Base-by-base conservation (phyloP, 1,140 invertebrate genomes). In the Lepidotrigona ventralis region DNA sequence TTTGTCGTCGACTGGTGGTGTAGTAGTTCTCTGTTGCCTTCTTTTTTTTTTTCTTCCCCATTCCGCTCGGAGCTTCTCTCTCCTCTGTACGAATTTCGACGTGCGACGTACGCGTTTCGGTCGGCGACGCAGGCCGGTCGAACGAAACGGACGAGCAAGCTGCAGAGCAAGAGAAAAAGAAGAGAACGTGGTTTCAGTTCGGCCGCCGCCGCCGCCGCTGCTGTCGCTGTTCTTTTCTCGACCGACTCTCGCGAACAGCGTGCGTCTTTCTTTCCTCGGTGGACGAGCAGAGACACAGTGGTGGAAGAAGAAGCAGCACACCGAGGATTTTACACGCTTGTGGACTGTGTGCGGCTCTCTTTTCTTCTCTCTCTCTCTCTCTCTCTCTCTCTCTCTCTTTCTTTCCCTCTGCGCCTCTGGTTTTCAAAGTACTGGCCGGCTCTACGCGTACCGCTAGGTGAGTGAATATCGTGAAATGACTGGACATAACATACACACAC, bases 161-260 rank as follows among this genome's bases (percentile, higher is more conserved):
- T 8, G 54, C 23, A 17, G 15, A 39, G 9, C 12, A 39, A 19
- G 58, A 53, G 29, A 76, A 33, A 71, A 58, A 72, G 19, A 58
- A 64, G 19, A 23, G 9, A 33, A 46, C 54, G 21, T 33, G 46
- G 81, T 79, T 39, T 79, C 76, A n/a, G 58, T 72, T 72, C 29
- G 68, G 6, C 19, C 15, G 51, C 46, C 21, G 68, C 39, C 79
- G 71, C 26, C 68, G 78, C 77, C 83, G 70, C 74, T 66, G 68
- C 60, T 58, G 79, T 82, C 83, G 85, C 73, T 26, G 78, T 77
- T 79, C 79, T 60, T 81, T 60, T 78, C 81, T 78, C 66, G 54
- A 80, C 72, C 74, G 77, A 64, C 84, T 73, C 70, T 73, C 70
- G 60, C 80, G 85, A 17, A 21, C 23, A 73, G 58, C 85, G 79